phyloP scores from a whole-genome alignment of 2,888 invertebrate genomes.

The Eurytoma adleriae region DNA sequence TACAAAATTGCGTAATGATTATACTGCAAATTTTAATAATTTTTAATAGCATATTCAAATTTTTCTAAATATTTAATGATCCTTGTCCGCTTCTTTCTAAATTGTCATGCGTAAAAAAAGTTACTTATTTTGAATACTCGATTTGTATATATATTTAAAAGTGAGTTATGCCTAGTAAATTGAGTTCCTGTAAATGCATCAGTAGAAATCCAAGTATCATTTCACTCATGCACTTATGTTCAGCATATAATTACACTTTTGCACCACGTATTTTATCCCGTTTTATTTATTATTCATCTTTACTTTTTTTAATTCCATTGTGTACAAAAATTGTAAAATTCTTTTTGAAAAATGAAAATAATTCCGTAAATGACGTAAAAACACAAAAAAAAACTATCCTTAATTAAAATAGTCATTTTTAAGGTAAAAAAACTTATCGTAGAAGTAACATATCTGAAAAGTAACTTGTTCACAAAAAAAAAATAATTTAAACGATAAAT shows the following conservation, averaged over 20 bases:
- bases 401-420: too few relatives aligned
- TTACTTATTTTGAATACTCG: slow-evolving; percentile 5
- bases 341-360: background rate
- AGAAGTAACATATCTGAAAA: too few relatives aligned
- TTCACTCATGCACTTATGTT: slow-evolving; percentile 32
- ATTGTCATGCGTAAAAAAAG: slow-evolving; percentile 2
- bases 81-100: background rate
- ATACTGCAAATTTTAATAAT: background rate
- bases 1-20: background rate
- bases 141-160: slow-evolving; percentile 28
- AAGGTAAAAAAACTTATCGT: too few relatives aligned
- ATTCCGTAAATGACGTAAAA: background rate
- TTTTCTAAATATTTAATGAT: slow-evolving; percentile 13
- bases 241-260: slow-evolving; percentile 28
- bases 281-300: slow-evolving; percentile 20
- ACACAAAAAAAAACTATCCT: too few relatives aligned
- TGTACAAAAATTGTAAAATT: background rate
- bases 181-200: slow-evolving; percentile 32
- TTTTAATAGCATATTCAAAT: slow-evolving; percentile 10
- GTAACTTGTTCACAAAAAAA: too few relatives aligned
- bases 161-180: slow-evolving; percentile 35
- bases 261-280: slow-evolving; percentile 8
- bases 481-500: background rate
- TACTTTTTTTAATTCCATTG: background rate
- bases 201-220: slow-evolving; percentile 32